Evolutionary conservation across 1,140 invertebrate genomes (phyloP).

Genomic region (Drosophila ogumai): DNA sequence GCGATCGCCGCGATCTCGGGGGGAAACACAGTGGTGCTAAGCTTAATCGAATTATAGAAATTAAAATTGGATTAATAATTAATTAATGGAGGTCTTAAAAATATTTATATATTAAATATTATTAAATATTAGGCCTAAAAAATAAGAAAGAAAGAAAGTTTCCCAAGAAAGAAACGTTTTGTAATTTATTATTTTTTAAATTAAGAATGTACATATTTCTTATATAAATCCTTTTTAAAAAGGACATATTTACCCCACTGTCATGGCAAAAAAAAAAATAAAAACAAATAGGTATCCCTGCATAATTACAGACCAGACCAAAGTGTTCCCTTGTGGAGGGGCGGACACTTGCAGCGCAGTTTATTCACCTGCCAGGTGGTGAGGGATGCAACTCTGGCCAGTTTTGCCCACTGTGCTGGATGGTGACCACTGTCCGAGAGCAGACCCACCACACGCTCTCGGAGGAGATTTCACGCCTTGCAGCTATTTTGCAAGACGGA

Average conservation of each 20-base stretch:
- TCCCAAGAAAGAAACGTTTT: background rate
- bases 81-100: background rate
- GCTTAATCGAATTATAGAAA: background rate
- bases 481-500: slow-evolving; percentile 66
- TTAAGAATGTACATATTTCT: background rate
- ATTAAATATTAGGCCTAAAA: background rate
- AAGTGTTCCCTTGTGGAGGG: slow-evolving; percentile 73
- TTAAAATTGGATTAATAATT: background rate
- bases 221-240: background rate
- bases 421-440: background rate
- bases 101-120: background rate
- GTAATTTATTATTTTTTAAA: no score
- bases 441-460: slow-evolving; percentile 36
- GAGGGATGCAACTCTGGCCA: background rate
- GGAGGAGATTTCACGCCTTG: slow-evolving; percentile 72
- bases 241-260: background rate
- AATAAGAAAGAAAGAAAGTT: background rate
- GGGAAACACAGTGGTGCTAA: slow-evolving; percentile 44
- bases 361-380: slow-evolving; percentile 70
- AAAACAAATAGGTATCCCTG: slow-evolving; percentile 71
- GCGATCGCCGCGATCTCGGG: slow-evolving; percentile 34
- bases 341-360: slow-evolving; percentile 74
- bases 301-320: slow-evolving; percentile 73
- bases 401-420: slow-evolving; percentile 24
- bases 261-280: slow-evolving; percentile 54